Conservation (phyloP, 2,888 invertebrate species). For the Leucophenga montana region DNA sequence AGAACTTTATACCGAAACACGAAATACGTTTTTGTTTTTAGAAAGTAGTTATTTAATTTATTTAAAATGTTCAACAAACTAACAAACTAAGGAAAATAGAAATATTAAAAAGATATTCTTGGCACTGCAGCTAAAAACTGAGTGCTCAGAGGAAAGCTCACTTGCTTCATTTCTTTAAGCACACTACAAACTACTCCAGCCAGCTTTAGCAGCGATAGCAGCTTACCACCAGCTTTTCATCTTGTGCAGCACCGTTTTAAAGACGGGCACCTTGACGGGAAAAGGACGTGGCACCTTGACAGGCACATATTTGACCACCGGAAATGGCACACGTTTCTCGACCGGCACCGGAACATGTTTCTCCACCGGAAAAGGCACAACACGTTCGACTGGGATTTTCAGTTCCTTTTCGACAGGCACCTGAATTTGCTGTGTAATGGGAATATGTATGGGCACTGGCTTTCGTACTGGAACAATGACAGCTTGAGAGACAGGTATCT, state of each 20-base stretch:
- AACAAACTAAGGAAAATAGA: background rate
- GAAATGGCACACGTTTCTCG: constrained; percentile 81
- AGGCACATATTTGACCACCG: constrained; percentile 82
- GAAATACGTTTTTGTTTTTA: too few relatives aligned
- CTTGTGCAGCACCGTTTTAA: constrained; percentile 78
- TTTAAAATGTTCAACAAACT: constrained; percentile 5
- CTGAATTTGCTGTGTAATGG: constrained; percentile 82
- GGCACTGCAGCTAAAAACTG: too few relatives aligned
- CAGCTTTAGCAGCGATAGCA: background rate
- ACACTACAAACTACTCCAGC: background rate
- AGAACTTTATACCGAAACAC: too few relatives aligned
- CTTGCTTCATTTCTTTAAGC: constrained; percentile 1
- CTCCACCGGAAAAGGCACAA: constrained; percentile 82
- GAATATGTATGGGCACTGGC: constrained; percentile 85
- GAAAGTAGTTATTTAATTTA: background rate
- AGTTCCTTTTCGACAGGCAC: constrained; percentile 81
- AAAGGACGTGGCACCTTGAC: constrained; percentile 84
- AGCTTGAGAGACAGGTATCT: constrained; percentile 84
- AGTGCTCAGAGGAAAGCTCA: too few relatives aligned
- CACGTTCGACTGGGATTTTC: constrained; percentile 77
- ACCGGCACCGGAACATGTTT: constrained; percentile 83
- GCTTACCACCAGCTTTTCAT: constrained; percentile 70
- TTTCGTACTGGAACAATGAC: constrained; percentile 83
- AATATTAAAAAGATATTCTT: background rate
- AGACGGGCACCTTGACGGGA: constrained; percentile 83